Conservation (phyloP, 2,113 vertebrate genomes). For the Rhinolophus ferrumequinum region DNA sequence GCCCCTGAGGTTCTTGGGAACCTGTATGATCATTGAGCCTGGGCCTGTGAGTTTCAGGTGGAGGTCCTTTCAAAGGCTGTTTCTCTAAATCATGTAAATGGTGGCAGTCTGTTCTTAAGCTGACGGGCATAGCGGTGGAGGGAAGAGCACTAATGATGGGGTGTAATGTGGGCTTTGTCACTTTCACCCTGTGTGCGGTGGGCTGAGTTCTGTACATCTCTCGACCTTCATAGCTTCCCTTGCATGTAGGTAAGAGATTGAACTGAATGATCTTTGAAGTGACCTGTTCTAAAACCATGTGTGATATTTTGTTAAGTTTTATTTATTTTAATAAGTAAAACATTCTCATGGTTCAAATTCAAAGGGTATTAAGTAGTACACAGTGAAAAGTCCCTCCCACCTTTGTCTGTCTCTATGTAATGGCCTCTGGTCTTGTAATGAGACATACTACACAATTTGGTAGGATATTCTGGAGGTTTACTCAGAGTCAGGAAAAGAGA, state of each 20-base stretch:
- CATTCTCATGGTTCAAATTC: neutral
- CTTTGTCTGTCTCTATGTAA: neutral
- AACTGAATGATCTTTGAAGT: neutral
- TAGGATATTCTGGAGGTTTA: neutral
- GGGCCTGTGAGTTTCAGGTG: neutral
- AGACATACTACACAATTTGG: neutral
- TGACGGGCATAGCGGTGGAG: neutral
- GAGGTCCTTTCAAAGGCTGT: neutral
- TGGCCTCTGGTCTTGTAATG: neutral
- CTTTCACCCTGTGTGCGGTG: neutral
- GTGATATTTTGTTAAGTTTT: neutral
- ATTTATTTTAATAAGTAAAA: neutral
- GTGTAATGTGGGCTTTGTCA: neutral
- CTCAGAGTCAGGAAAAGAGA: neutral
- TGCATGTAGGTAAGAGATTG: neutral
- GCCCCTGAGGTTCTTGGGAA: neutral
- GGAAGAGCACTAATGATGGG: neutral
- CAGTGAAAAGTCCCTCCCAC: neutral
- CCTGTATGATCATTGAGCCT: neutral
- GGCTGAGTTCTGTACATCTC: neutral
- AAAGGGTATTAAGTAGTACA: neutral
- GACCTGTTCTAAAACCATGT: neutral
- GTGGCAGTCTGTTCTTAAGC: neutral
- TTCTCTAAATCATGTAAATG: neutral
- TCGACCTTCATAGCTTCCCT: neutral